Evolutionary conservation across 2,113 vertebrate genomes (phyloP), one percentile per base, ranked within the genome.

Genomic region (Nicator chloris): DNA sequence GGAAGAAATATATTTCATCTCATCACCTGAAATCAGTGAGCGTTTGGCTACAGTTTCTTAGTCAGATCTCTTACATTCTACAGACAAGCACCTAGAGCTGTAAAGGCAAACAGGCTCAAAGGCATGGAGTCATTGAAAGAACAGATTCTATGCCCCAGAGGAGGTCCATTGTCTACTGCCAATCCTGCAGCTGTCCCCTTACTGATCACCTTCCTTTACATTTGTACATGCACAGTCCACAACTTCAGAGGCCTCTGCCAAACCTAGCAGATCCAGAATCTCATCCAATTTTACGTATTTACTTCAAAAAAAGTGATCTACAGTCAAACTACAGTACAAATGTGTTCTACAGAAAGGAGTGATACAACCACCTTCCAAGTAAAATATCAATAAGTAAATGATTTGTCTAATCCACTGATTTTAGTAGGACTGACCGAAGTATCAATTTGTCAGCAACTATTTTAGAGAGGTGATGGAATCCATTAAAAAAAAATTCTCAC

Each of bases 221-320:
- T 30, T 8, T 33, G 39, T 23, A 40, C 11, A 14, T 0, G 0
- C 9, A 6, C 28, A 53, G 30, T 15, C 72, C 37, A 10, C 45
- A 37, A 3, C 10, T 44, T 39, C 37, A 50, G 26, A 37, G 39
- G 54, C n/a, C 33, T 78, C 22, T 45, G 33, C 8, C 40, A 66
- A 80, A 65, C 23, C 31, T 3, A 28, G n/a, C 0, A 59, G 30
- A 40, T 30, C 12, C 35, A 61, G 17, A 69, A 82, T 10, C 12
- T 51, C 24, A 35, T 6, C 39, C 7, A 26, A 33, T 59, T 57
- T 44, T 39, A 56, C 13, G 44, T 49, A 63, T 65, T 75, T 59
- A 27, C 28, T 65, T 51, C 11, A 2, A 17, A 40, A n/a, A 45
- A 26, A 53, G 20, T 10, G 6, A 61, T 11, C 14, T 47, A 71